Conservation (phyloP, 2,888 invertebrate genomes). For the Craniophora ligustri region DNA sequence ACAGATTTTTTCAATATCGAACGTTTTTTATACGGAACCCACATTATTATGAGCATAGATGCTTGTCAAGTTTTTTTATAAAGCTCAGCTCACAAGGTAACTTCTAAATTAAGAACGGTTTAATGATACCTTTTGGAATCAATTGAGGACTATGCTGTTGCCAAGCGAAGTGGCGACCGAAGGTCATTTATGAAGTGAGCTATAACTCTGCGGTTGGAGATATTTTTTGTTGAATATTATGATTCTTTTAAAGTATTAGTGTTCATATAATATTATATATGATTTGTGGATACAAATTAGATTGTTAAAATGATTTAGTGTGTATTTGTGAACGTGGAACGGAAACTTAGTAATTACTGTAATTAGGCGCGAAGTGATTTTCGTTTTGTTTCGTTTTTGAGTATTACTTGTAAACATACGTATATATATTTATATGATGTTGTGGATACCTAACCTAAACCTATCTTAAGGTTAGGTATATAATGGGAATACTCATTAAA, state of each 20-base stretch:
- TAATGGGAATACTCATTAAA: too few relatives aligned
- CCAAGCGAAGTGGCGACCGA: conserved; percentile 56
- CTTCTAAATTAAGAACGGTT: conserved; percentile 71
- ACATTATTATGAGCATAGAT: conserved; percentile 55
- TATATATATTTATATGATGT: too few relatives aligned
- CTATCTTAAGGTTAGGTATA: too few relatives aligned
- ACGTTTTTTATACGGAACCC: conserved; percentile 59
- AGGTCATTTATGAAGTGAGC: conserved; percentile 55
- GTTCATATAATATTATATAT: conserved; percentile 24
- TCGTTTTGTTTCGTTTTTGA: background rate
- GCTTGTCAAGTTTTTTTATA: conserved; percentile 60
- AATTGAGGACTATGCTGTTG: conserved; percentile 66
- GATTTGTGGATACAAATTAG: conserved; percentile 32
- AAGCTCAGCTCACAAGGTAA: conserved; percentile 66
- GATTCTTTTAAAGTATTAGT: conserved; percentile 42
- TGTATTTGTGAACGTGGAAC: conserved; percentile 8
- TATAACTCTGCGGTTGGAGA: conserved; percentile 40
- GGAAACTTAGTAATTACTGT: conserved; percentile 5
- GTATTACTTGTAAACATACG: too few relatives aligned
- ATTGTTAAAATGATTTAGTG: too few relatives aligned
- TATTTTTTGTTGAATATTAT: conserved; percentile 44
- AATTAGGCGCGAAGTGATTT: conserved; percentile 3
- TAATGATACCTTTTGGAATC: conserved; percentile 71
- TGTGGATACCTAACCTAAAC: too few relatives aligned
- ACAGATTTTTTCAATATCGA: conserved; percentile 34